Conservation (phyloP, 1,140 invertebrate genomes). For the Bombus cullumanus region DNA sequence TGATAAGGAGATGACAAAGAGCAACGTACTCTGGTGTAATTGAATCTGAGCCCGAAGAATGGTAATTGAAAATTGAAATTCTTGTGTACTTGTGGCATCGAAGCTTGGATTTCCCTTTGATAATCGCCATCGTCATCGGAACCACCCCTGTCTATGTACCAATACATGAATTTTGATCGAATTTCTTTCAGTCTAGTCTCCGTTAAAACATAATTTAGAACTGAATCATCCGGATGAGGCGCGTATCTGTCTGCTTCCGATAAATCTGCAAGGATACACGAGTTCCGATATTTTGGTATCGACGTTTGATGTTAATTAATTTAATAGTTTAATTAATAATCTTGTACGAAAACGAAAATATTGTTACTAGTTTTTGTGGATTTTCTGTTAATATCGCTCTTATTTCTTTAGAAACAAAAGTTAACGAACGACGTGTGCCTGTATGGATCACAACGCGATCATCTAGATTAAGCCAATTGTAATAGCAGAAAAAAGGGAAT, state of each 20-base stretch:
- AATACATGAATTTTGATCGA: conserved; percentile 91
- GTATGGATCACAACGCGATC: not conserved
- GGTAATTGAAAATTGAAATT: conserved; percentile 96
- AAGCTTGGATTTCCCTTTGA: conserved; percentile 91
- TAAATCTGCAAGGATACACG: conserved; percentile 62
- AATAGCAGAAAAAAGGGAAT: not conserved
- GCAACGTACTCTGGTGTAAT: conserved; percentile 92
- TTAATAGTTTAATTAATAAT: not conserved
- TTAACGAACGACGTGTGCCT: not conserved
- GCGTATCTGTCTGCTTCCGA: conserved; percentile 80
- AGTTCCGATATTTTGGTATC: not conserved
- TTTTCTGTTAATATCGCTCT: not conserved
- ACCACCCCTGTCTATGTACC: conserved; percentile 92
- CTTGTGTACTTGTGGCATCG: conserved; percentile 92
- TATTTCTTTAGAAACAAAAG: not conserved
- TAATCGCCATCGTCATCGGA: conserved; percentile 90
- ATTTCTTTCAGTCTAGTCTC: conserved; percentile 86
- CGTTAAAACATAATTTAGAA: conserved; percentile 85
- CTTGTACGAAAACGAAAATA: too few relatives aligned
- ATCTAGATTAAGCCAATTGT: too few relatives aligned
- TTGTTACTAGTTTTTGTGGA: rapidly evolving
- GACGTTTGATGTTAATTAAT: not conserved
- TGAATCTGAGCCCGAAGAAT: conserved; percentile 96
- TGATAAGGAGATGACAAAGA: not conserved
- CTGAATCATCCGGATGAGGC: conserved; percentile 77